Base-by-base conservation (phyloP, 2,888 invertebrate genomes). In the Cylindroiulus punctatus region DNA sequence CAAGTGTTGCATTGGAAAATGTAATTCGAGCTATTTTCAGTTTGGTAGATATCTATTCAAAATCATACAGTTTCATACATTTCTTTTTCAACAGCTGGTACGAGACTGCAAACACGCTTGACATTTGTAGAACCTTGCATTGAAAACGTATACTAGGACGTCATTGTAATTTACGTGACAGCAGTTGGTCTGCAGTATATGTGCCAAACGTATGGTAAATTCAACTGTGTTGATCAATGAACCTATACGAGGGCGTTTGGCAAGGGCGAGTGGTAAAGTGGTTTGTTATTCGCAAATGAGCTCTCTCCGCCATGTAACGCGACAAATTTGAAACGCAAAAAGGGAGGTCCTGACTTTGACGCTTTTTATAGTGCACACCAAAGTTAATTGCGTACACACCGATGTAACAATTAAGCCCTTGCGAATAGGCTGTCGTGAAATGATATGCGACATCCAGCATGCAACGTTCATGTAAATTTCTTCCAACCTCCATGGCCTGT, bases 191-290 rank as follows among this genome's bases (percentile, higher is more conserved):
- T n/a, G n/a, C n/a, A n/a, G n/a, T n/a, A n/a, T 76, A 76, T 76
- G 26, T 65, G 30, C 76, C 76, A 76, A 30, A 12, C 14, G 26
- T 76, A 76, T 76, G 22, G 30, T 14, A 76, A 76, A 26, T 76
- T 76, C 76, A 30, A 12, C 30, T 65, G 76, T 76, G 76, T 76
- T 76, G 76, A 76, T 30, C 76, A 76, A 76, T 76, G 76, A 76
- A 76, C 76, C 30, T 76, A 76, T 26, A 30, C 30, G 76, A 76
- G 76, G 76, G 76, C 76, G 76, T 76, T 76, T 26, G 22, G 30
- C 76, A 76, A 76, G 76, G 76, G 76, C 76, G 26, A 76, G 22
- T 76, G 26, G 22, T 30, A 12, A 30, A 4, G 76, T 22, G 30
- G 22, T 76, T 52, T 52, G 22, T 14, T 76, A 76, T 76, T 14